Conservation (phyloP, 2,888 invertebrate species). For the Hyppa rectilinea region DNA sequence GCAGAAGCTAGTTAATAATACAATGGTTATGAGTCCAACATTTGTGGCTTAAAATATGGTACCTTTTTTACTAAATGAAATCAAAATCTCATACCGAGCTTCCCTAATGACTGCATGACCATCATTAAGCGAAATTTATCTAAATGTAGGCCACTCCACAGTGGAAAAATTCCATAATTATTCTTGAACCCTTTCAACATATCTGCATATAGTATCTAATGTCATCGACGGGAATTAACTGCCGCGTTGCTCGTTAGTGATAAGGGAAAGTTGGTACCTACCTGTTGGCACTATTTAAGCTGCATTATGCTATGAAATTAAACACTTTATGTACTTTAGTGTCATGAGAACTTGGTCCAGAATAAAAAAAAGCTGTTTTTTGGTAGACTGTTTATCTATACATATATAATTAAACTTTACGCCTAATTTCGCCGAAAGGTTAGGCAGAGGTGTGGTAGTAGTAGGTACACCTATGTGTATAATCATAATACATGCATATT, state of each 20-base stretch:
- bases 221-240: slow-evolving; percentile 36
- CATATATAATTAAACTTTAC: no score
- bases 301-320: slow-evolving; percentile 18
- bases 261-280: slow-evolving; percentile 20
- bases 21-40: not conserved
- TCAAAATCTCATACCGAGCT: not conserved
- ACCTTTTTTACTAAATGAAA: not conserved
- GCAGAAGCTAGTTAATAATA: no score
- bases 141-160: slow-evolving; percentile 3
- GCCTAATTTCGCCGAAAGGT: no score
- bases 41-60: not conserved
- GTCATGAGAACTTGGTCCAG: not conserved
- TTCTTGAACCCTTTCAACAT: slow-evolving; percentile 22
- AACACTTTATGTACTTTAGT: not conserved
- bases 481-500: not conserved
- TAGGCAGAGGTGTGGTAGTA: no score
- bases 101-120: slow-evolving; percentile 31
- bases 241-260: slow-evolving; percentile 32
- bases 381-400: not conserved
- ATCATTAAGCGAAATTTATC: slow-evolving; percentile 16
- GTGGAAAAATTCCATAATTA: slow-evolving; percentile 10
- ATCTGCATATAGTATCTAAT: slow-evolving; percentile 18
- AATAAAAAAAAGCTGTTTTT: not conserved
- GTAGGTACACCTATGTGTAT: no score
- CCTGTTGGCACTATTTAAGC: slow-evolving; percentile 10